Evolutionary conservation across 1,140 invertebrate genomes (phyloP), one percentile per base, ranked within the genome.

Genomic region (Delia radicum): DNA sequence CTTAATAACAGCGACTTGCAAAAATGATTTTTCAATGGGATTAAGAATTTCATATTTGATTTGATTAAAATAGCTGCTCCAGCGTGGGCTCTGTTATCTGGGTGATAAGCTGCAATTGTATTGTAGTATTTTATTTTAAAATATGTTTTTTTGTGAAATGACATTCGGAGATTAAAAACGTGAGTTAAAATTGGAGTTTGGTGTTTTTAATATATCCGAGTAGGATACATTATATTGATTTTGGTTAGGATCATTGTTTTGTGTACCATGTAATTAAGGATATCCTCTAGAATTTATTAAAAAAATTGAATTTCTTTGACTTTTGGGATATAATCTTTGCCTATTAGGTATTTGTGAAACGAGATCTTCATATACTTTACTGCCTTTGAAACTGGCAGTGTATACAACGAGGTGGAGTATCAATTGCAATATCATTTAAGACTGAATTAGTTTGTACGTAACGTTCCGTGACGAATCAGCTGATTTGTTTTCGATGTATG

Each of bases 401-500:
- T 3, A 75, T 78, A 78, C 85, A 88, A 72, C 73, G 84, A 27
- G 81, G 79, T 74, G 81, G 80, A 3, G 73, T 10, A 28, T 65
- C 62, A 28, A 1, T 27, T 2, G 10, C n/a, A n/a, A n/a, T n/a
- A n/a, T n/a, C n/a, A n/a, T n/a, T n/a, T n/a, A n/a, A n/a, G n/a
- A n/a, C n/a, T n/a, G n/a, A n/a, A n/a, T n/a, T n/a, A n/a, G n/a
- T n/a, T n/a, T n/a, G n/a, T n/a, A 13, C 28, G 27, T 65, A 28
- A 18, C 67, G 81, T 69, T 76, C 74, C 76, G 10, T 61, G 33
- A 79, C 85, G 84, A 24, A 46, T 62, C 87, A 86, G 12, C 81
- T n/a, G n/a, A n/a, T n/a, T n/a, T n/a, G n/a, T n/a, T n/a, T n/a
- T n/a, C n/a, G n/a, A n/a, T n/a, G n/a, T n/a, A n/a, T n/a, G n/a